phyloP scores from a whole-genome alignment of 2,797 vertebrate genomes.

The Sylvia borin region DNA sequence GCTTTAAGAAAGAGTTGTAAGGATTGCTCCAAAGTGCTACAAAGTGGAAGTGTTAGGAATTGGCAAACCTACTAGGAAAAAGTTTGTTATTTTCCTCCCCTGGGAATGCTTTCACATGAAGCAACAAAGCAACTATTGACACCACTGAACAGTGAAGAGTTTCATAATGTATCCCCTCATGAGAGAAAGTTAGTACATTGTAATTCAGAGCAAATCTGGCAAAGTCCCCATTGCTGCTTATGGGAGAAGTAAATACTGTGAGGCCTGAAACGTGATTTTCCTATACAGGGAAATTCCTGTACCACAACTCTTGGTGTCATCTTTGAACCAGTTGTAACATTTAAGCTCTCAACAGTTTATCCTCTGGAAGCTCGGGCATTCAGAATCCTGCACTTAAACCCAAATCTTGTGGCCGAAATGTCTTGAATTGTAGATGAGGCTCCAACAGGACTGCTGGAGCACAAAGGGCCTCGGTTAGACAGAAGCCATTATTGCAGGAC shows the following conservation, averaged over 20 bases:
- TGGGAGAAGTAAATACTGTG: neutral
- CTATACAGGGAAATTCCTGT: neutral
- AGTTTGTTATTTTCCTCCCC: neutral
- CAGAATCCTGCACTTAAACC: neutral
- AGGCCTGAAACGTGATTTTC: neutral
- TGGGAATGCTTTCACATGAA: neutral
- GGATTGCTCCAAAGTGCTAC: neutral
- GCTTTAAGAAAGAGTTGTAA: neutral
- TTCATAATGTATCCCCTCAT: neutral
- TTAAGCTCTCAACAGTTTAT: neutral
- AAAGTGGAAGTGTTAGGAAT: neutral
- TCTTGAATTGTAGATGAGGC: neutral
- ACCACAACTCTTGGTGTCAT: neutral
- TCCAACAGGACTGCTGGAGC: neutral
- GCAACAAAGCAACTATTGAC: constrained; percentile 49
- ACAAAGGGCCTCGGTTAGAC: neutral
- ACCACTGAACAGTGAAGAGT: neutral
- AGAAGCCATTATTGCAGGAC: neutral
- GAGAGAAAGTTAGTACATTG: neutral
- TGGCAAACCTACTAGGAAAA: constrained; percentile 19
- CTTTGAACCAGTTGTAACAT: neutral
- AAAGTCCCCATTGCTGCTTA: neutral
- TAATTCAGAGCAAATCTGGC: neutral
- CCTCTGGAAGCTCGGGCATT: neutral
- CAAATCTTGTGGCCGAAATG: neutral